A percentile compares a stretch with the other conserved stretches of the same genome.
These are phyloP conservation scores for Phocides pigmalion DNA, from an alignment of 1,140 invertebrate genomes.

Conservation along the genomic window DNA sequence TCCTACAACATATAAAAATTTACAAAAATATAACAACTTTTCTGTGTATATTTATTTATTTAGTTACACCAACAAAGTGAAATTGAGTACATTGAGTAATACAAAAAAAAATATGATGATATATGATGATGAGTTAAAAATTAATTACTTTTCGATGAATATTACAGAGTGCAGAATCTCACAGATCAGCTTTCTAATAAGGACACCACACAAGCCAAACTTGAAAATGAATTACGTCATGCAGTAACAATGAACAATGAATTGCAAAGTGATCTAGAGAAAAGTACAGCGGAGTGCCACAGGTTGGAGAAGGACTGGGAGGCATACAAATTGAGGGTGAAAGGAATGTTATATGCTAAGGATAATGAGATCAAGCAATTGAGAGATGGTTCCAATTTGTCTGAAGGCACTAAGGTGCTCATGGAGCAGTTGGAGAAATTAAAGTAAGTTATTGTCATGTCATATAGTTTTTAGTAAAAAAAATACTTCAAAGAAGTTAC, in stretches of 20 bases:
- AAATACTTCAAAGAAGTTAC: too few species aligned
- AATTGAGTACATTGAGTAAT: too few species aligned
- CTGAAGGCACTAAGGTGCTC: conserved; percentile 63
- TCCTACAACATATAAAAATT: too few species aligned
- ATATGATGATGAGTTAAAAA: too few species aligned
- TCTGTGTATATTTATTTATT: too few species aligned
- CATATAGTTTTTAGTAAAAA: too few species aligned
- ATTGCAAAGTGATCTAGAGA: conserved; percentile 57
- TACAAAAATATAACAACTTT: too few species aligned
- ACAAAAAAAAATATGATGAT: too few species aligned
- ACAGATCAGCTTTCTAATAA: conserved; percentile 50
- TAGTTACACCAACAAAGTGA: too few species aligned
- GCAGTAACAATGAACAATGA: conserved; percentile 60
- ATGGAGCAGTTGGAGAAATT: conserved; percentile 62
- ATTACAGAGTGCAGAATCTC: conserved; percentile 53
- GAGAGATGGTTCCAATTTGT: conserved; percentile 56
- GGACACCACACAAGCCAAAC: conserved; percentile 51
- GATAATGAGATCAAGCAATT: conserved; percentile 68
- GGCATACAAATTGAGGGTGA: conserved; percentile 70
- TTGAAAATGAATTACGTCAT: conserved; percentile 69
- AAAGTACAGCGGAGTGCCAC: conserved; percentile 54
- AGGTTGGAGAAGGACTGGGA: conserved; percentile 73
- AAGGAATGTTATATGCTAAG: conserved; percentile 65
- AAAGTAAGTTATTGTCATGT: conserved; percentile 50
- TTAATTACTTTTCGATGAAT: not conserved